phyloP scores from a whole-genome alignment of 2,797 vertebrate species.

The Lepidocolaptes lacrymiger region DNA sequence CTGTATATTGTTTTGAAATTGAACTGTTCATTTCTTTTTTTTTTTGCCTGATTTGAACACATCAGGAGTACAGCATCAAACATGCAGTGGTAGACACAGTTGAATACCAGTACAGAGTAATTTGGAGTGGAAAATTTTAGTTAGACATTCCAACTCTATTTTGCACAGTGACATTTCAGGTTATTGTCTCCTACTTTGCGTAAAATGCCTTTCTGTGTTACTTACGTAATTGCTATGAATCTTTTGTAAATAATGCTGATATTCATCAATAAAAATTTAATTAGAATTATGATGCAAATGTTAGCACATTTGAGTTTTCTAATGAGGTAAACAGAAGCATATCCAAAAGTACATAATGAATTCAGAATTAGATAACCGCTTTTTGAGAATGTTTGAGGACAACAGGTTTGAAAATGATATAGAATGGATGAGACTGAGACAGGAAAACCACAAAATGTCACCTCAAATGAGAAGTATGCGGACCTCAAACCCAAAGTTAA shows the following conservation, averaged over 20 bases:
- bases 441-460: background rate
- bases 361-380: background rate
- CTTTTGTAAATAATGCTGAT: background rate
- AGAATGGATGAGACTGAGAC: background rate
- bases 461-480: background rate
- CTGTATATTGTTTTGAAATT: background rate
- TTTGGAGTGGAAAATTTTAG: background rate
- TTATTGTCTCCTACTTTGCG: background rate
- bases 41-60: background rate
- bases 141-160: background rate
- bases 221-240: background rate
- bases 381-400: background rate
- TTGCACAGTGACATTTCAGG: background rate
- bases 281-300: constrained; percentile 14
- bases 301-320: constrained; percentile 16
- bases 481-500: background rate
- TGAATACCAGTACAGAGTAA: background rate
- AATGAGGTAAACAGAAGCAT: background rate
- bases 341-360: background rate
- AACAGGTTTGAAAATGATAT: background rate
- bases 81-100: background rate
- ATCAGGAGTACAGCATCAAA: background rate
- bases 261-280: constrained; percentile 12
- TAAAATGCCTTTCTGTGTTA: background rate
- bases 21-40: background rate